Evolutionary conservation across 2,797 vertebrate species (phyloP).

Genomic region (Aeoliscus strigatus): DNA sequence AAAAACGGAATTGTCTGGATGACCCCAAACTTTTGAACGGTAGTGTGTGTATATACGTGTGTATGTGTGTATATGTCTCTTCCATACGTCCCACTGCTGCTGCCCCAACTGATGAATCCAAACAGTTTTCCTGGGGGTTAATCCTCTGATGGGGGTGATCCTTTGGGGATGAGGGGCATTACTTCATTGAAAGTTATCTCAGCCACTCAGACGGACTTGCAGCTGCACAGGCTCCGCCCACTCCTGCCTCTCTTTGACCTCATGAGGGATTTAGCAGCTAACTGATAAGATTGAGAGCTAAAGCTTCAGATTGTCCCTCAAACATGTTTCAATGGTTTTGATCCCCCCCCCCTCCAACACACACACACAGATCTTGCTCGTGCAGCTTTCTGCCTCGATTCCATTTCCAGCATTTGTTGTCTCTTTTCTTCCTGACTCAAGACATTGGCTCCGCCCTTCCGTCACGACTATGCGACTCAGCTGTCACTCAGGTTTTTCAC

Average conservation of each 20-base stretch:
- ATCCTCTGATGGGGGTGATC: too few species aligned
- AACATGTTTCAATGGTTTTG: conserved; percentile 11
- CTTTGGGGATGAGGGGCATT: too few species aligned
- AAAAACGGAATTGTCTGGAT: too few species aligned
- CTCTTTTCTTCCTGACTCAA: conserved; percentile 21
- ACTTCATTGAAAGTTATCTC: too few species aligned
- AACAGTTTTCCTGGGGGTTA: too few species aligned
- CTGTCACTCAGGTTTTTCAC: conserved; percentile 7
- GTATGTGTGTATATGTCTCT: too few species aligned
- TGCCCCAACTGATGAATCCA: too few species aligned
- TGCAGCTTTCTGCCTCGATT: conserved; percentile 15
- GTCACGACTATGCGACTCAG: background rate
- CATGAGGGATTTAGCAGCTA: conserved; percentile 2
- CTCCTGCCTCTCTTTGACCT: conserved; percentile 5
- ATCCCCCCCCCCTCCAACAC: conserved; percentile 16
- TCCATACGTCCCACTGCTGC: too few species aligned
- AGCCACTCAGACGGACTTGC: background rate
- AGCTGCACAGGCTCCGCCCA: background rate
- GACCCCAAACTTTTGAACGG: too few species aligned
- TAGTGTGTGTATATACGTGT: too few species aligned
- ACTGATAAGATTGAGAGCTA: background rate
- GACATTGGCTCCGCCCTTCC: conserved; percentile 4
- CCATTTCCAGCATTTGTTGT: conserved; percentile 5
- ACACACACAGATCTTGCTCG: conserved; percentile 15
- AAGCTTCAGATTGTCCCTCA: conserved; percentile 4